Conservation (phyloP, 2,113 vertebrate genomes). For the Thamnophis sirtalis region DNA sequence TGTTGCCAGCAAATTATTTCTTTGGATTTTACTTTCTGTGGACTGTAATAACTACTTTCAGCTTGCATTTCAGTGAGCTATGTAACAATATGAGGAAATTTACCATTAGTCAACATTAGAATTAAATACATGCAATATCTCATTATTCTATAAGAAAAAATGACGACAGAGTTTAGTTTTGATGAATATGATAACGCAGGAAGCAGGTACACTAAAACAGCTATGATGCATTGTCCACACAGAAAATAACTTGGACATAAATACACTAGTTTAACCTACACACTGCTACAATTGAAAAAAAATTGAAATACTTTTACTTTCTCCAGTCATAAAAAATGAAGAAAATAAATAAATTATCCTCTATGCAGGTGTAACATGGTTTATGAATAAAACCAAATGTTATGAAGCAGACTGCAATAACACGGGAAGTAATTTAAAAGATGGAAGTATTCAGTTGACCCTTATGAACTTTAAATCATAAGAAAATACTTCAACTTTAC, state of each 20-base stretch:
- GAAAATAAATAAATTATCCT: constrained; percentile 53
- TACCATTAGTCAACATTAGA: constrained; percentile 54
- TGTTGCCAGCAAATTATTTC: constrained; percentile 90
- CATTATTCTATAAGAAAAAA: constrained; percentile 62
- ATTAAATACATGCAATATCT: constrained; percentile 58
- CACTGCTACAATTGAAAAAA: constrained; percentile 30
- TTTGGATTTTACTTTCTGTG: constrained; percentile 96
- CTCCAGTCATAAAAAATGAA: constrained; percentile 36
- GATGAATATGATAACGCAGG: constrained; percentile 73
- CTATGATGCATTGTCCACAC: constrained; percentile 77
- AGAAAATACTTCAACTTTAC: constrained; percentile 4
- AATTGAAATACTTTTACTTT: constrained; percentile 36
- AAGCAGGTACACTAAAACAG: constrained; percentile 84
- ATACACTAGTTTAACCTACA: constrained; percentile 64
- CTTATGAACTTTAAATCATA: constrained; percentile 34
- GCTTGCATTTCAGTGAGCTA: constrained; percentile 93
- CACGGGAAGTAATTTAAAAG: constrained; percentile 31
- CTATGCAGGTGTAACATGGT: constrained; percentile 13
- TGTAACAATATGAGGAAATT: constrained; percentile 62
- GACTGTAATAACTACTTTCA: constrained; percentile 97
- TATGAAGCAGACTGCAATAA: constrained; percentile 10
- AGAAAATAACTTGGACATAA: constrained; percentile 59
- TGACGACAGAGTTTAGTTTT: constrained; percentile 57
- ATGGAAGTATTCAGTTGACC: constrained; percentile 24
- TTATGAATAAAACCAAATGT: constrained; percentile 34